Conservation (phyloP, 2,888 invertebrate genomes). For the Eupithecia inturbata region DNA sequence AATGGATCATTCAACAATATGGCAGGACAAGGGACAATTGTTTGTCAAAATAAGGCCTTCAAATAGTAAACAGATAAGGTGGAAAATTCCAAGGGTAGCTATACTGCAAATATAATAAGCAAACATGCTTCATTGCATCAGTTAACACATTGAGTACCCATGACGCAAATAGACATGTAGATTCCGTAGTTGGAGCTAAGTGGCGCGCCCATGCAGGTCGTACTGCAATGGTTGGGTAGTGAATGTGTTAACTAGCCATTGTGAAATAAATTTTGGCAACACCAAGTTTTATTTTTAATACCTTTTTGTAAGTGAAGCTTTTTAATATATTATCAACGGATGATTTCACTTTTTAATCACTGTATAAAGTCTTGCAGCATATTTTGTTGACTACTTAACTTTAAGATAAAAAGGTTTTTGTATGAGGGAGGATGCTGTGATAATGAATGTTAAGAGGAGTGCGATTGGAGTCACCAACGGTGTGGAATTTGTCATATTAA, state of each 20-base stretch:
- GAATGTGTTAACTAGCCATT: background rate
- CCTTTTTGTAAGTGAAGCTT: background rate
- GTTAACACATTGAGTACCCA: background rate
- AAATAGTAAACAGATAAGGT: background rate
- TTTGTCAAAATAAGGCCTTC: background rate
- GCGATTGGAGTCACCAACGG: constrained; percentile 52
- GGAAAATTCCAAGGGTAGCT: background rate
- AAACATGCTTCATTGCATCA: background rate
- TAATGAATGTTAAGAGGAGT: constrained; percentile 66
- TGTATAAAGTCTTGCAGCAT: constrained; percentile 1
- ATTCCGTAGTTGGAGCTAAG: background rate
- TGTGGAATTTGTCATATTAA: constrained; percentile 45
- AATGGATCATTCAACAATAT: background rate
- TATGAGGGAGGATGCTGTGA: constrained; percentile 75
- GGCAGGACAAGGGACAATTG: background rate
- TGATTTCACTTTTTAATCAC: constrained; percentile 14
- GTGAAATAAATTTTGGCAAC: background rate
- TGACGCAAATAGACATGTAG: background rate
- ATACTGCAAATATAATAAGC: background rate
- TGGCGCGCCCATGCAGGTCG: background rate
- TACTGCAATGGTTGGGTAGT: background rate
- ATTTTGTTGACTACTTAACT: constrained; percentile 60
- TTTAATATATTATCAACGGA: background rate
- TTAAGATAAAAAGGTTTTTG: constrained; percentile 63
- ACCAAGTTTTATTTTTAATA: constrained; percentile 1